These are phyloP conservation scores for Orchesella cincta DNA, from an alignment of 1,140 invertebrate genomes.

Conservation along the genomic window DNA sequence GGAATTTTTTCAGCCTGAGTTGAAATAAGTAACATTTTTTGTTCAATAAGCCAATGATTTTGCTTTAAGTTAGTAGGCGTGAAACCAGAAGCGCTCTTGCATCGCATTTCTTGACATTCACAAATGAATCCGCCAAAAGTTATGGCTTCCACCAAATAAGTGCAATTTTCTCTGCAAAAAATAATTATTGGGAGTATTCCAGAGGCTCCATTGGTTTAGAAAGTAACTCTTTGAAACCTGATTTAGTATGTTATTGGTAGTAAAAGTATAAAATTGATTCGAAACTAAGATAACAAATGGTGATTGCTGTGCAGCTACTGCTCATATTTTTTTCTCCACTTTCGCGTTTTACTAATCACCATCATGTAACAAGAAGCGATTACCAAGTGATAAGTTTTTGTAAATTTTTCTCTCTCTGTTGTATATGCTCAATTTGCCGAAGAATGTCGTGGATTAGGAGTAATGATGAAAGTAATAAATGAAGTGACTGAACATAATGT, in stretches of 20 bases:
- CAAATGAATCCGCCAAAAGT: conserved; percentile 16
- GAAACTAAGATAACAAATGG: neutral
- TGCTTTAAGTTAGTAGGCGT: too few species aligned
- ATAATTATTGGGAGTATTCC: neutral
- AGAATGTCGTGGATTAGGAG: conserved; percentile 20
- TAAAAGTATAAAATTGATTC: neutral
- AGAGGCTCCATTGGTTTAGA: neutral
- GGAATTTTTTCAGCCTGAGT: too few species aligned
- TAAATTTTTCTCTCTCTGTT: neutral
- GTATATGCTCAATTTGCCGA: conserved; percentile 6
- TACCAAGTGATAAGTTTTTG: conserved; percentile 18
- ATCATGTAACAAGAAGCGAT: neutral
- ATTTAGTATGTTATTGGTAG: neutral
- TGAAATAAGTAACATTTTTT: too few species aligned
- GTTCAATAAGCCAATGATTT: too few species aligned
- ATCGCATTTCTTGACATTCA: neutral
- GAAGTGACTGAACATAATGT: conserved; percentile 21
- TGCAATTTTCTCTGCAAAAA: conserved; percentile 1
- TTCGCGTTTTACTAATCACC: neutral
- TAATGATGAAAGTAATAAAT: conserved; percentile 30
- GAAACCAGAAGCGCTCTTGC: conserved; percentile 11
- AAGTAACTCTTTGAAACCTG: neutral
- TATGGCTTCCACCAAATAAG: neutral
- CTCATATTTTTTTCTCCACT: neutral
- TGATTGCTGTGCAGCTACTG: neutral